Percentiles rank a stretch among this genome's conserved stretches.
Evolutionary conservation across 2,113 vertebrate species (phyloP).

Genomic region (Oreotragus oreotragus): DNA sequence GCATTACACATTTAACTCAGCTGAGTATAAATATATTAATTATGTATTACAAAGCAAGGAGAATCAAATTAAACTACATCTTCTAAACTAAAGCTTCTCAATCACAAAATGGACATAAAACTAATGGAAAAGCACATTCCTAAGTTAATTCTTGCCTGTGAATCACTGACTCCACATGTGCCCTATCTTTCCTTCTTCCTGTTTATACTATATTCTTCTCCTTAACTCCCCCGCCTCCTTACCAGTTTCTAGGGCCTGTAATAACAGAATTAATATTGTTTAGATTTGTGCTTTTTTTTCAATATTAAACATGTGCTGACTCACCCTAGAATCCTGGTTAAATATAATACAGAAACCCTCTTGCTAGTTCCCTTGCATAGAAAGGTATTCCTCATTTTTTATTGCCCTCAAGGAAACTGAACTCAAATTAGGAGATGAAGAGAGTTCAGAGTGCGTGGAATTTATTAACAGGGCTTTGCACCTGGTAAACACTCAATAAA

Average conservation of each 20-base stretch:
- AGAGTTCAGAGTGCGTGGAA: background rate
- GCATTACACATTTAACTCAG: background rate
- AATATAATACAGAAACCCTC: background rate
- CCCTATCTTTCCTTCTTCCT: background rate
- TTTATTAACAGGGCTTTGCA: background rate
- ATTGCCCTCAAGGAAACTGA: background rate
- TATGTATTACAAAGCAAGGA: background rate
- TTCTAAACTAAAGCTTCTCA: background rate
- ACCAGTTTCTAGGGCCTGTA: background rate
- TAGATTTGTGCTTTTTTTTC: background rate
- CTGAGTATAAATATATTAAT: background rate
- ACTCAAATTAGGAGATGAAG: background rate
- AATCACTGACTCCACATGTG: background rate
- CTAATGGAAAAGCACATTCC: background rate
- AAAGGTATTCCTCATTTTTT: background rate
- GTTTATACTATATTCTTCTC: background rate
- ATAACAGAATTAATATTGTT: background rate
- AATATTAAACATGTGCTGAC: background rate
- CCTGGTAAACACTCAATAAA: background rate
- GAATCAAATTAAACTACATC: conserved; percentile 1
- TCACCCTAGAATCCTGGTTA: background rate
- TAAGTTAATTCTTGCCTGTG: background rate
- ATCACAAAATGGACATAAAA: background rate
- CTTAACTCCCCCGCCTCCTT: background rate
- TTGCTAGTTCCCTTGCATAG: background rate